Evolutionary conservation across 2,113 vertebrate genomes (phyloP).

Genomic region (Notarius lentiginosus): DNA sequence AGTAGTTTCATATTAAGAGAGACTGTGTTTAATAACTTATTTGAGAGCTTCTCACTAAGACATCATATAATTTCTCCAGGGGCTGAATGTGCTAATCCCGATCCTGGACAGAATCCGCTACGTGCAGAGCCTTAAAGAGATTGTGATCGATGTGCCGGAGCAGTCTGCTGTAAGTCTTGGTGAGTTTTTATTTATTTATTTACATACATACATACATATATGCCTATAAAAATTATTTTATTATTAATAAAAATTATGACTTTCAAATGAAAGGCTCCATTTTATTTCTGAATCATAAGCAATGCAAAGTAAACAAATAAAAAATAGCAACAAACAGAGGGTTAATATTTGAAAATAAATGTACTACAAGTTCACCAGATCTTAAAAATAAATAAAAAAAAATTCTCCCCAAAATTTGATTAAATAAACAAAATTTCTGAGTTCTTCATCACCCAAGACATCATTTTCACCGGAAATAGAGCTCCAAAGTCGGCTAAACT

Average conservation of each 20-base stretch:
- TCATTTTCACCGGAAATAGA: background rate
- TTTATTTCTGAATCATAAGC: too few relatives aligned
- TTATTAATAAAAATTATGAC: too few relatives aligned
- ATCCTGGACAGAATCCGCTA: conserved; percentile 89
- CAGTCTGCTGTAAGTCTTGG: conserved; percentile 92
- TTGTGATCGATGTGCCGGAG: conserved; percentile 95
- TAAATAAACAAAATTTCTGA: background rate
- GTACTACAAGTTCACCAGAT: background rate
- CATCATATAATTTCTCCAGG: conserved; percentile 69
- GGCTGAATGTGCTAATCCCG: conserved; percentile 93
- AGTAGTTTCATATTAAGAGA: background rate
- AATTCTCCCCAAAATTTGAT: background rate
- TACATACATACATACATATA: too few relatives aligned
- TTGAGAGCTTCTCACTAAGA: background rate
- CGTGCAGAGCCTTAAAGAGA: conserved; percentile 96
- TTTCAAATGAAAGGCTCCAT: too few relatives aligned
- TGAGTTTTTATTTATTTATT: conserved; percentile 59
- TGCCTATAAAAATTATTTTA: too few relatives aligned
- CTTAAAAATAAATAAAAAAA: background rate
- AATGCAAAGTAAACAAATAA: too few relatives aligned
- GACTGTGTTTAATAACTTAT: background rate
- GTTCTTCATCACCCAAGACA: background rate
- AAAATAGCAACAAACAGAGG: too few relatives aligned
- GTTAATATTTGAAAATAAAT: too few relatives aligned
- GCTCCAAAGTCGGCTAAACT: background rate